phyloP scores from a whole-genome alignment of 2,113 vertebrate genomes.

The sheep (Ovis aries) region ARS-UI_Ramb_v3.0 NC_056080.1:11112001-11112500 shows the following conservation, averaged over 20 bases:
- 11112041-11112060: background rate
- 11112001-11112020: background rate
- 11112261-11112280: background rate
- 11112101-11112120: background rate
- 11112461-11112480: background rate
- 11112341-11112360: background rate
- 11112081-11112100: background rate
- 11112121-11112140: background rate
- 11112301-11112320: background rate
- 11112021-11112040: background rate
- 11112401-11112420: background rate
- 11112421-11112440: background rate
- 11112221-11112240: background rate
- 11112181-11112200: background rate
- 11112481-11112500: background rate
- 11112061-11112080: background rate
- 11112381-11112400: background rate
- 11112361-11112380: background rate
- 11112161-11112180: background rate
- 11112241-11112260: background rate
- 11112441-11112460: too few relatives aligned
- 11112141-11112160: background rate
- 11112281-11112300: background rate
- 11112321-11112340: background rate
- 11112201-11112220: too few relatives aligned